These are phyloP conservation scores for Maccullochella peelii DNA, from an alignment of 2,113 vertebrate species.

Conservation along the genomic window DNA sequence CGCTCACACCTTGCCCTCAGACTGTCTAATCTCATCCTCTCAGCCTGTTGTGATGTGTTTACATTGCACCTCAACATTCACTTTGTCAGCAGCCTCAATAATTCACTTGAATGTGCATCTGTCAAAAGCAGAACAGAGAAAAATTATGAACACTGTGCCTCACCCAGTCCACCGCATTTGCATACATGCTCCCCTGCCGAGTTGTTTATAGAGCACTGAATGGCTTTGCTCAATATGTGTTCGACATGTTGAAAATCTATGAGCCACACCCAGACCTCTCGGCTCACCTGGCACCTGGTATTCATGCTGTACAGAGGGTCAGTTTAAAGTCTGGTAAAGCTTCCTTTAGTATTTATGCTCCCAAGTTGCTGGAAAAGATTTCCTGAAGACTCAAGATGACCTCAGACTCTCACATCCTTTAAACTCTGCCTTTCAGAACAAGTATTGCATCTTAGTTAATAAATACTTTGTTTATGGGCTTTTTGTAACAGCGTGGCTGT, in stretches of 20 bases:
- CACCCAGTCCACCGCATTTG: slow-evolving; percentile 11
- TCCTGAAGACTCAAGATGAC: neutral
- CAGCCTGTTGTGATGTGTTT: slow-evolving; percentile 33
- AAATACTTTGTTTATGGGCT: neutral
- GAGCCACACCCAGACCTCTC: slow-evolving; percentile 11
- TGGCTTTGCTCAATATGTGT: neutral
- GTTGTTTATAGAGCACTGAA: slow-evolving; percentile 20
- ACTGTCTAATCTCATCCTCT: slow-evolving; percentile 29
- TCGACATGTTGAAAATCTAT: neutral
- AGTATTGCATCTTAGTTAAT: neutral
- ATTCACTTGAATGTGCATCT: slow-evolving; percentile 42
- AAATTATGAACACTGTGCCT: slow-evolving; percentile 1
- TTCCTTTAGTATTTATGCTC: neutral
- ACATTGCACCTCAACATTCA: slow-evolving; percentile 5
- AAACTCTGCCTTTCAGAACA: neutral
- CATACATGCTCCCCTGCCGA: slow-evolving; percentile 13
- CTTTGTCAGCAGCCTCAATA: slow-evolving; percentile 32
- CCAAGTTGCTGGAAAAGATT: neutral
- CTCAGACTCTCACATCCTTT: neutral
- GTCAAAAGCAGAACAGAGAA: slow-evolving; percentile 42
- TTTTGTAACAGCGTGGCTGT: too few species aligned
- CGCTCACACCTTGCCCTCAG: slow-evolving; percentile 16
- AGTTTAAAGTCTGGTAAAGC: neutral
- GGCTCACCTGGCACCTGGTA: neutral
- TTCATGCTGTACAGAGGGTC: neutral